Conservation (phyloP, 2,797 vertebrate genomes). For the Pseudochromis fuscus region DNA sequence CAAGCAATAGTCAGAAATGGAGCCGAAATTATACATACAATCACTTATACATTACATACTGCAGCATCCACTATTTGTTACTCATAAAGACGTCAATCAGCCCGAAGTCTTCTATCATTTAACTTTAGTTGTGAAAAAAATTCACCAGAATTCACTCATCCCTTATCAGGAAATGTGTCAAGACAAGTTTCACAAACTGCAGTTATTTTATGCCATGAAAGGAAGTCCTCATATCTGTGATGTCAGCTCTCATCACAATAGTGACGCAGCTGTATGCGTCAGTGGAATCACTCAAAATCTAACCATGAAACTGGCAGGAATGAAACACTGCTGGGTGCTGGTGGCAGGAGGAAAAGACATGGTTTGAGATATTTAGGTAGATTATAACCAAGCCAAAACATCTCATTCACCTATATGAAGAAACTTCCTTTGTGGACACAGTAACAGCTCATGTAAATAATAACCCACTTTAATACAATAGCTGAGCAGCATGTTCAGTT, state of each 20-base stretch:
- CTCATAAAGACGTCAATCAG: background rate
- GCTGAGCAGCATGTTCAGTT: background rate
- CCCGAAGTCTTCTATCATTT: background rate
- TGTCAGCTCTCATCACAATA: slow-evolving; percentile 15
- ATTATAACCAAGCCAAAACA: background rate
- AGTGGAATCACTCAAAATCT: background rate
- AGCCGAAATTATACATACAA: background rate
- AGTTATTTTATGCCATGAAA: slow-evolving; percentile 3
- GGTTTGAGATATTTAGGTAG: background rate
- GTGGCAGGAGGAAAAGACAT: background rate
- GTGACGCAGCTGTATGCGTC: slow-evolving; percentile 1
- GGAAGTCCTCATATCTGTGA: slow-evolving; percentile 45
- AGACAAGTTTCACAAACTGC: slow-evolving; percentile 18
- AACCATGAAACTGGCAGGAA: background rate
- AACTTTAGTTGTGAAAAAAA: background rate
- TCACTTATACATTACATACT: no score
- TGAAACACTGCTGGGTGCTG: background rate
- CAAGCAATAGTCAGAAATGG: background rate
- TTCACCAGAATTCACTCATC: background rate
- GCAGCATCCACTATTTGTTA: background rate
- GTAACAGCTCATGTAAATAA: background rate
- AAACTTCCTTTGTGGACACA: background rate
- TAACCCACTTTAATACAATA: background rate
- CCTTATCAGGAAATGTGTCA: slow-evolving; percentile 28
- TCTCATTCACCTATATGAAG: background rate